Evolutionary conservation across 2,797 vertebrate species (phyloP).

Genomic region (Bovichtus diacanthus): DNA sequence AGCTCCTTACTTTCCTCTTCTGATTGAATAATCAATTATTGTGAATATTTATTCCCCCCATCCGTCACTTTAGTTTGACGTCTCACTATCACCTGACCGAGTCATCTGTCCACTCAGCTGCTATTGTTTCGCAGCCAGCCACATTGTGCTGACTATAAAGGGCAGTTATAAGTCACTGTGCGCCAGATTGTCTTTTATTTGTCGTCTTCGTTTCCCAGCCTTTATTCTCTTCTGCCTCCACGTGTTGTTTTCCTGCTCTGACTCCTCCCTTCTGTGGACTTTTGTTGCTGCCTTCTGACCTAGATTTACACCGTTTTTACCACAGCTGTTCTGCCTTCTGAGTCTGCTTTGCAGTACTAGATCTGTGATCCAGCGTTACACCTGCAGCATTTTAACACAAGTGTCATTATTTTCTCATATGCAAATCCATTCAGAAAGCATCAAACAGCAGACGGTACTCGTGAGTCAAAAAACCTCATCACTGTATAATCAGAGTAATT

Average conservation of each 20-base stretch:
- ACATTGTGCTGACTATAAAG: background rate
- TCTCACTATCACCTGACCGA: conserved; percentile 2
- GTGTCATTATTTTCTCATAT: conserved; percentile 19
- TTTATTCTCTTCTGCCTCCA: background rate
- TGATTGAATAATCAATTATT: background rate
- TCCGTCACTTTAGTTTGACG: background rate
- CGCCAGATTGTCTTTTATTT: background rate
- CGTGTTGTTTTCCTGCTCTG: conserved; percentile 4
- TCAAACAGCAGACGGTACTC: conserved; percentile 12
- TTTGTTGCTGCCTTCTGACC: conserved; percentile 45
- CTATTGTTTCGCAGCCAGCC: background rate
- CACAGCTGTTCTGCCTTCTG: conserved; percentile 41
- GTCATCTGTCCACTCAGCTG: conserved; percentile 13
- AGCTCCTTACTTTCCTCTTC: background rate
- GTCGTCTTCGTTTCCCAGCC: background rate
- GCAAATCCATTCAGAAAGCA: conserved; percentile 15
- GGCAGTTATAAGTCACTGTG: conserved; percentile 2
- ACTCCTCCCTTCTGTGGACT: background rate
- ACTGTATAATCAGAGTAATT: conserved; percentile 24
- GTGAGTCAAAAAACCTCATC: conserved; percentile 10
- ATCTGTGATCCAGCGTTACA: conserved; percentile 13
- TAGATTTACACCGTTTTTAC: conserved; percentile 18
- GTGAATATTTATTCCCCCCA: background rate
- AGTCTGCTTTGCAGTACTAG: conserved; percentile 2
- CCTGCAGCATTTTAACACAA: conserved; percentile 26